phyloP scores from a whole-genome alignment of 2,797 vertebrate genomes.

The Pristis pectinata region DNA sequence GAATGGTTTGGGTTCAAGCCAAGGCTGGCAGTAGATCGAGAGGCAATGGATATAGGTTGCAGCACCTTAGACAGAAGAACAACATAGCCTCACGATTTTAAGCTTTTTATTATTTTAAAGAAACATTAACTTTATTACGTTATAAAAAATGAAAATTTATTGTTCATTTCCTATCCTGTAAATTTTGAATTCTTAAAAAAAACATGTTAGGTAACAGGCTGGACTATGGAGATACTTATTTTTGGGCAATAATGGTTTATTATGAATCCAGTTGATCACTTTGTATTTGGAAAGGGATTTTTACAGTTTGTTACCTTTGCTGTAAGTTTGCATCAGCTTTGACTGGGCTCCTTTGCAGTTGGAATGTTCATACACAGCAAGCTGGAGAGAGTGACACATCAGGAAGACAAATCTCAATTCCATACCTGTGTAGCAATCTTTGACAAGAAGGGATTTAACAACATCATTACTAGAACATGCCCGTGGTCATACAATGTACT shows the following conservation, averaged over 20 bases:
- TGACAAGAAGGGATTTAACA: conserved; percentile 36
- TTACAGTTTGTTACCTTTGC: background rate
- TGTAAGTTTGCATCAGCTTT: background rate
- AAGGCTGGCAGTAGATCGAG: background rate
- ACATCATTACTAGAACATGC: conserved; percentile 36
- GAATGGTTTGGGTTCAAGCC: background rate
- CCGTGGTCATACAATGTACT: conserved; percentile 18
- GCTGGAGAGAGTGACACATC: background rate
- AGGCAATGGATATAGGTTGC: background rate
- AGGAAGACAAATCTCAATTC: background rate
- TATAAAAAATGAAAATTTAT: background rate
- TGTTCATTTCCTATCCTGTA: background rate
- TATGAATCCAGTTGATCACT: background rate
- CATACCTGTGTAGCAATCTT: background rate
- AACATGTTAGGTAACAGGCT: background rate
- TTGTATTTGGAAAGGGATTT: background rate
- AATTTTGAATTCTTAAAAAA: background rate
- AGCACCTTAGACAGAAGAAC: background rate
- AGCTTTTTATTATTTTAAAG: background rate
- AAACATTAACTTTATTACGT: background rate
- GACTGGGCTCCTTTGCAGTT: background rate
- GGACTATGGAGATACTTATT: background rate
- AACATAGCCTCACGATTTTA: too few species aligned
- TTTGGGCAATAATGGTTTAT: background rate
- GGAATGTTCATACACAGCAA: background rate